Conservation (phyloP, 2,888 invertebrate species). For the Gisinianus flammeolus region DNA sequence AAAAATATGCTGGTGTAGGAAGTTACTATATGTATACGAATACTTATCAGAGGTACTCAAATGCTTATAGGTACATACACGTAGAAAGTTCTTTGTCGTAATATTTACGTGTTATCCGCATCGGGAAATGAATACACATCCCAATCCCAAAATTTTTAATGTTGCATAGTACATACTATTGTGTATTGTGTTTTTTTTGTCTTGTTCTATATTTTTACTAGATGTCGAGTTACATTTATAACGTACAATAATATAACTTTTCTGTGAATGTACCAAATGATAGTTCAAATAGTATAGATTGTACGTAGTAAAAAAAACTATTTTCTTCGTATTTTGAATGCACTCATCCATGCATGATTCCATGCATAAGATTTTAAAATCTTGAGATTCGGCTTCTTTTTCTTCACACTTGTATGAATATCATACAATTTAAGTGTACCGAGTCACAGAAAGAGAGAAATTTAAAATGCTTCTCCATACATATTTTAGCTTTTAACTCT, state of each 20-base stretch:
- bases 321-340: slow-evolving; percentile 1
- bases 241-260: background rate
- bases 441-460: no score
- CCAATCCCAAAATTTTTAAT: background rate
- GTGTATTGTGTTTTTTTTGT: background rate
- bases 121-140: background rate
- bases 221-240: background rate
- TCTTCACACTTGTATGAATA: slow-evolving; percentile 12
- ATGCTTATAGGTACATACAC: no score
- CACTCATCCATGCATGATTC: slow-evolving; percentile 10
- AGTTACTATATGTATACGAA: no score
- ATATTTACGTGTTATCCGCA: no score
- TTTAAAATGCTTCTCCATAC: no score
- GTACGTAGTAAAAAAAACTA: background rate
- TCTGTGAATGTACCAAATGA: background rate
- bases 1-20: no score
- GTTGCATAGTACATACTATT: background rate
- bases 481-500: no score
- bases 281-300: slow-evolving; percentile 1
- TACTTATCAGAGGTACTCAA: no score
- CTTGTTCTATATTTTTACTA: background rate
- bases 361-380: background rate
- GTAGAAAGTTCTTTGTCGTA: no score
- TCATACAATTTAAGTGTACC: background rate
- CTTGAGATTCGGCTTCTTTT: slow-evolving; percentile 10